phyloP scores from a whole-genome alignment of 2,888 invertebrate genomes.

The Coremacera marginata region DNA sequence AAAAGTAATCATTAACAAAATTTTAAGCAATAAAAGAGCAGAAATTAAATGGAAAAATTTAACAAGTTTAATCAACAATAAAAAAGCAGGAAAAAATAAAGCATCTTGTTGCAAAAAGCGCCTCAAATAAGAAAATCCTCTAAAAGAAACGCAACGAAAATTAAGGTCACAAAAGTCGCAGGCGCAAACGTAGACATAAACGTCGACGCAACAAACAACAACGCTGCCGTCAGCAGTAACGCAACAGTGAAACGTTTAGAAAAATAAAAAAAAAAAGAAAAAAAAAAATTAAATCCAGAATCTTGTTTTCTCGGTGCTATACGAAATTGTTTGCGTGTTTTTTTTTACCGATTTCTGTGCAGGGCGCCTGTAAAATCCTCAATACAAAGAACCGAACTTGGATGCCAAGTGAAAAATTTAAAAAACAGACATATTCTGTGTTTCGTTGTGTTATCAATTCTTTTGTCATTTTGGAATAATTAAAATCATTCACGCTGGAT shows the following conservation, averaged over 20 bases:
- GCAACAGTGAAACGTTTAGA: conserved; percentile 27
- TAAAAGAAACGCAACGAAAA: conserved; percentile 30
- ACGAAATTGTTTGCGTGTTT: background rate
- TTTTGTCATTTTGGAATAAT: conserved; percentile 38
- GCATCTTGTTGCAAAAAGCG: background rate
- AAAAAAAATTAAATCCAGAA: conserved; percentile 11
- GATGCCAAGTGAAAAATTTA: conserved; percentile 8
- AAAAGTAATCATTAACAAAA: conserved; percentile 14
- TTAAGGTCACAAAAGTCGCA: conserved; percentile 36
- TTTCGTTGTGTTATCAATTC: background rate
- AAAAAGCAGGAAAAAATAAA: background rate
- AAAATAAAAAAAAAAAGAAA: conserved; percentile 30
- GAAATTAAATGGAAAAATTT: background rate
- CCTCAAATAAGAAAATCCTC: background rate
- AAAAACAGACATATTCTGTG: background rate
- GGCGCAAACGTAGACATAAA: conserved; percentile 15
- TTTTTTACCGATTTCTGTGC: background rate
- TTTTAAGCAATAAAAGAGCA: background rate
- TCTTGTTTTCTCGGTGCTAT: conserved; percentile 35
- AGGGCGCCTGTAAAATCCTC: background rate
- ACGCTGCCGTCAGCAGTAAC: conserved; percentile 1
- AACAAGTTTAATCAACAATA: background rate
- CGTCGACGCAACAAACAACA: conserved; percentile 21
- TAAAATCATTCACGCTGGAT: conserved; percentile 69
- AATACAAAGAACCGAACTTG: conserved; percentile 1